Percentiles rank a stretch among this genome's conserved stretches.
phyloP scores from a whole-genome alignment of 1,140 invertebrate species.

The Drosophila sucinea region DNA sequence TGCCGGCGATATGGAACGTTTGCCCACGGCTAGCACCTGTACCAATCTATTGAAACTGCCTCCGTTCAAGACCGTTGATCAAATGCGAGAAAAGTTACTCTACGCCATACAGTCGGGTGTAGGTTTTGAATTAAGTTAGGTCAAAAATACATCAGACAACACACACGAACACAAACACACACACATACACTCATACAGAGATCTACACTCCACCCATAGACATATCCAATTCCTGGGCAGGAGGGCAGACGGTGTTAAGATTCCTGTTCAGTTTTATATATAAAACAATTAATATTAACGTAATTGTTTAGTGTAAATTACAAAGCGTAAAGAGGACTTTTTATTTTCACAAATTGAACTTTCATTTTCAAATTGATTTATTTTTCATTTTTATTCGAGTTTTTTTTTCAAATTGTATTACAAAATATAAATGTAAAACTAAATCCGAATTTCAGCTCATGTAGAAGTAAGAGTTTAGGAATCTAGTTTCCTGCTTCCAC shows the following conservation, averaged over 20 bases:
- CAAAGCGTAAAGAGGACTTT: constrained; percentile 71
- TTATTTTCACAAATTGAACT: constrained; percentile 47
- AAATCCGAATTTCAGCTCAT: constrained; percentile 28
- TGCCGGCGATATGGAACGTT: constrained; percentile 92
- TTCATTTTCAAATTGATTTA: constrained; percentile 21
- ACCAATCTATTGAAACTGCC: constrained; percentile 99
- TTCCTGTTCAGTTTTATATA: constrained; percentile 62
- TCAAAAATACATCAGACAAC: constrained; percentile 18
- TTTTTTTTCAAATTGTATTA: constrained; percentile 53
- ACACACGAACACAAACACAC: constrained; percentile 57
- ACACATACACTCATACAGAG: constrained; percentile 44
- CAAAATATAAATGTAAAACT: constrained; percentile 66
- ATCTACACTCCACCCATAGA: constrained; percentile 32
- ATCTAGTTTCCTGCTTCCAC: neutral
- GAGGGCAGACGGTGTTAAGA: constrained; percentile 34
- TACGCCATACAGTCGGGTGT: constrained; percentile 97
- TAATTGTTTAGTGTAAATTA: constrained; percentile 71
- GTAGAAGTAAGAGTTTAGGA: constrained; percentile 9
- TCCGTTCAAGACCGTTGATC: constrained; percentile 91
- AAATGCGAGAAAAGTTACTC: constrained; percentile 92
- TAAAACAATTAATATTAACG: constrained; percentile 64
- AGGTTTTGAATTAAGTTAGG: constrained; percentile 97
- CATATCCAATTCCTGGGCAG: constrained; percentile 27
- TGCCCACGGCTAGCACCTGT: constrained; percentile 98
- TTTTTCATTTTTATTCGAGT: constrained; percentile 46